Evolutionary conservation across 2,888 invertebrate genomes (phyloP), one percentile per base, ranked within the genome.

Genomic region (Silvanus unidentatus): DNA sequence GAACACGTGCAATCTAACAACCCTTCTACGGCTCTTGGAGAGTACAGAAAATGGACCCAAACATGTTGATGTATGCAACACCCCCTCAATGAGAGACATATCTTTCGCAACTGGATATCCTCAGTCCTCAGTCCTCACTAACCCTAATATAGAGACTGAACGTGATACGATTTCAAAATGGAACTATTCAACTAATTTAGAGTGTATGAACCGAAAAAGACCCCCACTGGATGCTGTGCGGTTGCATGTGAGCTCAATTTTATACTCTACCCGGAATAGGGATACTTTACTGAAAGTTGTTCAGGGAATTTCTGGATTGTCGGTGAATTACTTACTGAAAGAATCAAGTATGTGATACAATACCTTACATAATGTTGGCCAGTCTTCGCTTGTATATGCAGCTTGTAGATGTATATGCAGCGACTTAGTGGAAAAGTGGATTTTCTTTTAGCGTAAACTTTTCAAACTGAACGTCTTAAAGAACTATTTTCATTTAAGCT

Each of bases 181-280:
- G 32, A 60, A 53, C 55, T 55, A 57, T 55, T 55, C 57, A 43
- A 52, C 55, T 63, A 62, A 63, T 64, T 63, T 62, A 60, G 61
- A 59, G 56, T 56, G 55, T 59, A 62, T 57, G 58, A 60, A 54
- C 30, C 22, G 4, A 13, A 34, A n/a, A 34, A 32, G 49, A 43
- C 50, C 49, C 52, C 49, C 47, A 40, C 43, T 22, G 4, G 3
- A 22, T 22, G 10, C n/a, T 8, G 49, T 35, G 44, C 48, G 47
- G 51, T 52, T 51, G 48, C 49, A 48, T 50, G 44, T 22, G 22
- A 22, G 22, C 46, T 38, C 48, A 45, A 54, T 51, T 54, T 47
- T 40, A 43, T 45, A 39, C 50, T 50, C 43, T 49, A 44, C 13
- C 9, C 42, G 45, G 50, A 43, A 48, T 50, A 46, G 37, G 27